These are phyloP conservation scores for Agriopis marginaria DNA, from an alignment of 2,888 invertebrate species.

Conservation along the genomic window DNA sequence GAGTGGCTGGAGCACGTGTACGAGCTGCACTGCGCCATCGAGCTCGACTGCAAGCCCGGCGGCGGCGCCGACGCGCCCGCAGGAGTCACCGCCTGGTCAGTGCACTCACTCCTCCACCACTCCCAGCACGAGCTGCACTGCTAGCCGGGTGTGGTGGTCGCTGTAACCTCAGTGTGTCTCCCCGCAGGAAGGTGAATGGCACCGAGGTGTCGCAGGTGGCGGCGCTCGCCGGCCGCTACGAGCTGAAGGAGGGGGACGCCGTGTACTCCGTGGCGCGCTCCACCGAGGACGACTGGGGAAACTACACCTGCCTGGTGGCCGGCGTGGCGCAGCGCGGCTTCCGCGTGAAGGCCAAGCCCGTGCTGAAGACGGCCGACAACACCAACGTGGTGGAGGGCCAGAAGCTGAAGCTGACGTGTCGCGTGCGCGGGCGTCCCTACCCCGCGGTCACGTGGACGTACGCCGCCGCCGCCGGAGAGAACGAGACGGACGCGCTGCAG, in stretches of 20 bases:
- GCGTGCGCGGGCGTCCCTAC: constrained; percentile 88
- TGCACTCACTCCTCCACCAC: constrained; percentile 28
- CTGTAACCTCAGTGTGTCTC: too few species aligned
- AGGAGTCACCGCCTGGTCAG: constrained; percentile 55
- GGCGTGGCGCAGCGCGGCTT: constrained; percentile 49
- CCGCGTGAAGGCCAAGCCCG: constrained; percentile 81
- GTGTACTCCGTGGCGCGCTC: constrained; percentile 76
- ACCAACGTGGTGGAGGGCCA: constrained; percentile 93
- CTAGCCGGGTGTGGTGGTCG: too few species aligned
- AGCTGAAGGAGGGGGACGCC: constrained; percentile 61
- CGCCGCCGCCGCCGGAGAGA: constrained; percentile 43
- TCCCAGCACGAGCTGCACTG: too few species aligned
- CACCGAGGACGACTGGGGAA: constrained; percentile 87
- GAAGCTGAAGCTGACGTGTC: constrained; percentile 91
- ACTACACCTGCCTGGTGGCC: constrained; percentile 86
- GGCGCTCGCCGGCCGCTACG: constrained; percentile 57
- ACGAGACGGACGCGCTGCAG: constrained; percentile 38
- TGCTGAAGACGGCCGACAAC: constrained; percentile 87
- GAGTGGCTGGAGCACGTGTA: constrained; percentile 46
- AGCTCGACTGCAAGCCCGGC: constrained; percentile 61
- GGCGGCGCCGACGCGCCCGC: constrained; percentile 39
- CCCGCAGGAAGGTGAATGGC: constrained; percentile 10
- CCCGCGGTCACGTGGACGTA: constrained; percentile 89
- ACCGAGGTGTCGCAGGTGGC: background rate
- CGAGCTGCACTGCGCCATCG: constrained; percentile 60